Evolutionary conservation across 2,888 invertebrate species (phyloP), one percentile per base, ranked within the genome.

Genomic region (Cancer borealis): DNA sequence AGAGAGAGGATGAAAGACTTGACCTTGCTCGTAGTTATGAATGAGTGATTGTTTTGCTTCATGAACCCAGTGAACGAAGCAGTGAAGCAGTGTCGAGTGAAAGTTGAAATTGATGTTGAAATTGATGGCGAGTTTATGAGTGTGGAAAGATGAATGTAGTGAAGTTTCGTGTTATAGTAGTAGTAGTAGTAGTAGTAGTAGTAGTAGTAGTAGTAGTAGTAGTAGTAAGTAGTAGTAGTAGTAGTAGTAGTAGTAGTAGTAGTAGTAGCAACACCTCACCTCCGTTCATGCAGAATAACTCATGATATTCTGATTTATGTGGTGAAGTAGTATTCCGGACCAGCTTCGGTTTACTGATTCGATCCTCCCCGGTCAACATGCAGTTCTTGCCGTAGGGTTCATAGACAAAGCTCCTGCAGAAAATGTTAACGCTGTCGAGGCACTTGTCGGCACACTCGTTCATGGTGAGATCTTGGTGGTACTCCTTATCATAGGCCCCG

Each of bases 401-500:
- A 96, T 98, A 98, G 96, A 98, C 98, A 88, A 99, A 98, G 2
- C 98, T 98, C 54, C 98, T 98, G 96, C 98, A 98, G 96, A 98
- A 98, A 96, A 98, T 98, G 96, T 98, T 98, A 96, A 98, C 98
- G 21, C 98, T 98, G 94, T 98, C 97, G 87, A 98, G 97, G 96
- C 98, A 98, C 97, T 98, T 98, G 3, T 98, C 98, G 96, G 98
- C 98, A 96, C 98, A 98, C 97, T 98, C 98, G 96, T 98, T 98
- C 95, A 98, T 97, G 4, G 98, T 98, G 97, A 98, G 97, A 96
- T 98, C 98, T 90, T 98, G 98, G 96, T 98, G 98, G 73, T 98
- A 98, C 96, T 98, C 98, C 73, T 98, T 98, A 96, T 98, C 98
- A 96, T 98, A 98, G 6, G 98, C 98, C 88, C 98, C 98, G 47